Base-by-base conservation (phyloP, 2,113 vertebrate species). In the Butorides virescens region DNA sequence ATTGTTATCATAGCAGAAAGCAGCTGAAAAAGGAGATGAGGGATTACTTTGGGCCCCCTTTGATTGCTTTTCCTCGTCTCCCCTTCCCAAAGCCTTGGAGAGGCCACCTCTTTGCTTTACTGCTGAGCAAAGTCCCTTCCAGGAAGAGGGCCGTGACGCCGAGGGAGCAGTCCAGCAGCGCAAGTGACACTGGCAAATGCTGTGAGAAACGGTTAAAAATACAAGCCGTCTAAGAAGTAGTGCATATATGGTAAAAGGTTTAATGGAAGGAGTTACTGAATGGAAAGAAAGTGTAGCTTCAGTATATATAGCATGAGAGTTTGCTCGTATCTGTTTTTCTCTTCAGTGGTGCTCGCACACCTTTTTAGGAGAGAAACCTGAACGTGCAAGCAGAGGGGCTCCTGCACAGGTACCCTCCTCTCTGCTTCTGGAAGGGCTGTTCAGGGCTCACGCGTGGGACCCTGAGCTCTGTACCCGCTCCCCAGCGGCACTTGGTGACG, bases 171-270 rank as follows among this genome's bases (percentile, higher is more conserved):
- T 36, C 46, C 20, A 68, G 86, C 49, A 55, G 55, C 0, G 0
- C 3, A 0, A 75, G 53, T 16, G 42, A 66, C 74, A 52, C 23
- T 8, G 39, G 84, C 42, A 86, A 93, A 92, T 59, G 66, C 83
- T 44, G 39, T 77, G 80, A 94, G 93, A 94, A 95, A 87, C 13
- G 37, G 80, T 95, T 94, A 95, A 93, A 95, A 97, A 86, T 9
- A 63, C 81, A 88, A 83, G 81, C 78, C 53, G 39, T 42, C 58
- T 56, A 32, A 66, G 46, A 55, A 88, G 90, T n/a, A 93, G 66
- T 82, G 90, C 94, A 83, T 93, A 92, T 96, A 95, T 95, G 94
- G 86, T 92, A 97, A 96, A 94, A 93, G 58, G n/a, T 90, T 95
- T 96, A 96, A 89, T 32, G 92, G 94, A 94, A 93, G 92, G 56